Conservation (phyloP, 2,888 invertebrate species). For the Xanthorhoe spadicearia region DNA sequence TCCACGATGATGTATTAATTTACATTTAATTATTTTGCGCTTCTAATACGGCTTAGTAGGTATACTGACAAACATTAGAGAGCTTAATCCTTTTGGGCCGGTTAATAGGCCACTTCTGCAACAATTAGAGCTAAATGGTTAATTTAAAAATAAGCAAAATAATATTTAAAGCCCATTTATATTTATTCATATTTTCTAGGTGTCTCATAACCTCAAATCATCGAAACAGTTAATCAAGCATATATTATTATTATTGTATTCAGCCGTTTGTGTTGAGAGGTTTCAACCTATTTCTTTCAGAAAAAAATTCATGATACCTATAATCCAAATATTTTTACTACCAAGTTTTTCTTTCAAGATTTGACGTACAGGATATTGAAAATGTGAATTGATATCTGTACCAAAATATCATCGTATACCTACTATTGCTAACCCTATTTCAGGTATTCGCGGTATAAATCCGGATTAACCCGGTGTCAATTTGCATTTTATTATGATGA, state of each 20-base stretch:
- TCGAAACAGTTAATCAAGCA: no score
- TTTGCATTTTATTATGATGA: slow-evolving; percentile 81
- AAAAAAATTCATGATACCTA: no score
- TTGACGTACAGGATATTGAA: no score
- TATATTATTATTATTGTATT: no score
- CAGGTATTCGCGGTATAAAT: slow-evolving; percentile 67
- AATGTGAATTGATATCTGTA: not conserved
- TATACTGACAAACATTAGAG: slow-evolving; percentile 6
- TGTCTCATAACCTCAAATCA: no score
- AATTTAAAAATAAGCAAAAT: not conserved
- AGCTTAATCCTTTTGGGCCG: not conserved
- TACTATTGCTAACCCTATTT: not conserved
- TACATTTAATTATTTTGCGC: slow-evolving; percentile 64
- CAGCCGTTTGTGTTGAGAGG: no score
- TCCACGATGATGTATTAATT: slow-evolving; percentile 70
- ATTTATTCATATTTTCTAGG: no score
- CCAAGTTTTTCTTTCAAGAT: no score
- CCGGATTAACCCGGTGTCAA: slow-evolving; percentile 80
- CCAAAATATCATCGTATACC: not conserved
- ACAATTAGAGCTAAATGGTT: not conserved
- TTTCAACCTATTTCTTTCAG: no score
- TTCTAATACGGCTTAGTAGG: slow-evolving; percentile 12
- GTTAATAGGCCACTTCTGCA: not conserved
- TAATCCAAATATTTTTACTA: no score
- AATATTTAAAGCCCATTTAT: no score